phyloP scores from a whole-genome alignment of 2,797 vertebrate species.

The Ataeniobius toweri region DNA sequence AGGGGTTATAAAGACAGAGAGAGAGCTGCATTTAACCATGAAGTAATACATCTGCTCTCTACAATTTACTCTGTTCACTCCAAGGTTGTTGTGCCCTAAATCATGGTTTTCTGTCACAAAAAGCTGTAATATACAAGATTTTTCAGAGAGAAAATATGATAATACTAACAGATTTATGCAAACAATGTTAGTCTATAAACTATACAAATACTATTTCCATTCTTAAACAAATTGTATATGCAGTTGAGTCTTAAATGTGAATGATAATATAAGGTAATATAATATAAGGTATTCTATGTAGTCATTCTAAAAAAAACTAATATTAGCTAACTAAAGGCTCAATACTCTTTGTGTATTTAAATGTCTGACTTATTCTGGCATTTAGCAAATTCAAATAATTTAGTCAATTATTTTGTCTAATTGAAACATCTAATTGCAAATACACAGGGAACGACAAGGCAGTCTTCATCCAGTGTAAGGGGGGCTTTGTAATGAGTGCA shows the following conservation, averaged over 20 bases:
- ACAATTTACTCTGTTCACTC: slow-evolving; percentile 15
- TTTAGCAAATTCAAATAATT: too few species aligned
- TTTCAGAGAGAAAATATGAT: not conserved
- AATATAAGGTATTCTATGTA: not conserved
- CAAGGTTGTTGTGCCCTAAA: slow-evolving; percentile 10
- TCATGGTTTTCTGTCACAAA: not conserved
- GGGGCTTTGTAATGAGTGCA: slow-evolving; percentile 18
- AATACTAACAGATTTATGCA: not conserved
- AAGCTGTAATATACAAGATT: not conserved
- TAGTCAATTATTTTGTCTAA: too few species aligned
- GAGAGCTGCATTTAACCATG: slow-evolving; percentile 26
- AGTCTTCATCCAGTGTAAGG: too few species aligned
- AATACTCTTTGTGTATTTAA: too few species aligned
- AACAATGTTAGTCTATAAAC: not conserved
- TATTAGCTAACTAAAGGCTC: not conserved
- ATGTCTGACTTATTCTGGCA: too few species aligned
- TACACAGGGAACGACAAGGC: slow-evolving; percentile 2
- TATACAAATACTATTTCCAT: not conserved
- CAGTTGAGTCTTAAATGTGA: not conserved
- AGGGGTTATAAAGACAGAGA: slow-evolving; percentile 18
- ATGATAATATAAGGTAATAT: not conserved
- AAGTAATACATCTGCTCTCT: slow-evolving; percentile 28
- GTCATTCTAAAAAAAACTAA: not conserved
- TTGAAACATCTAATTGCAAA: not conserved
- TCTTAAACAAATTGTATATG: not conserved